Percentiles rank a stretch among this genome's conserved stretches.
phyloP scores from a whole-genome alignment of 1,140 invertebrate species.

The Brachionus rubens region DNA sequence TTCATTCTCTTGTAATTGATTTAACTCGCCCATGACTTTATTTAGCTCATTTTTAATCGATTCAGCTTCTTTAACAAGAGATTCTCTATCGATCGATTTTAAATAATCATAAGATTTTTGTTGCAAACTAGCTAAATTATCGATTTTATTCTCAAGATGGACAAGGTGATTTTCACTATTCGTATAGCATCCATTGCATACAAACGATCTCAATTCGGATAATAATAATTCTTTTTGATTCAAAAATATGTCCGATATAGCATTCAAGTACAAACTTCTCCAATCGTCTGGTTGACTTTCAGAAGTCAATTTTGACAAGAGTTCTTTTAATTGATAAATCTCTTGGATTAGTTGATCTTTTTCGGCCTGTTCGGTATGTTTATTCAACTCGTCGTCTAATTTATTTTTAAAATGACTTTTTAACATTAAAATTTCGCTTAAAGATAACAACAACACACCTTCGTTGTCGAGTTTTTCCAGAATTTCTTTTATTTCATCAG shows the following conservation, averaged over 20 bases:
- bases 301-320: background rate
- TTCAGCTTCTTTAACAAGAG: background rate
- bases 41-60: background rate
- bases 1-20: background rate
- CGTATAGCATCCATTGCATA: background rate
- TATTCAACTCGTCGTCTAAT: background rate
- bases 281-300: background rate
- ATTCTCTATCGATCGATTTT: background rate
- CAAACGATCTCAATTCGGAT: constrained; percentile 17
- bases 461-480: constrained; percentile 30
- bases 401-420: constrained; percentile 23
- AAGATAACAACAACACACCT: constrained; percentile 11
- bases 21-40: background rate
- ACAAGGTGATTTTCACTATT: background rate
- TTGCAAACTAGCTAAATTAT: constrained; percentile 9
- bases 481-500: constrained; percentile 21
- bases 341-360: constrained; percentile 7
- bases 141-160: constrained; percentile 32
- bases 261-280: background rate
- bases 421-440: constrained; percentile 23
- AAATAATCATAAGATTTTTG: constrained; percentile 16
- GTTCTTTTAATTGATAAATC: constrained; percentile 22
- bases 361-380: constrained; percentile 10
- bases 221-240: constrained; percentile 4
- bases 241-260: background rate